Evolutionary conservation across 1,140 invertebrate species (phyloP).

Genomic region (Homalodisca vitripennis): DNA sequence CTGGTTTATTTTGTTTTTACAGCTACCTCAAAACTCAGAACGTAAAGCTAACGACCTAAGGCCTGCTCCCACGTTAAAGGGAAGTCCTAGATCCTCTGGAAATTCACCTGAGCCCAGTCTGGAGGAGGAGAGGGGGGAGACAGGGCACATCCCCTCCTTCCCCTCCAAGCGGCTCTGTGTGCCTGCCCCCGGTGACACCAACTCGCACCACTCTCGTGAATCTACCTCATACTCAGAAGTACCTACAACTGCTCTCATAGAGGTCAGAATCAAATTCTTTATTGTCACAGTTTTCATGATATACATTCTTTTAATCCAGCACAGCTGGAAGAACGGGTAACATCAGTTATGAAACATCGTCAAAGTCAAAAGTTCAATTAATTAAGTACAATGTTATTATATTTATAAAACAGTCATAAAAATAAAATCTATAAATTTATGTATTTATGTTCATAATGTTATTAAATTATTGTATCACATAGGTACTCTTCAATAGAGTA

Average conservation of each 20-base stretch:
- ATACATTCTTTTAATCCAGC: no score
- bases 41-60: not conserved
- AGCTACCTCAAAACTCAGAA: constrained; percentile 14
- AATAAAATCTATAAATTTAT: no score
- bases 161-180: not conserved
- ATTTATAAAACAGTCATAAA: no score
- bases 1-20: not conserved
- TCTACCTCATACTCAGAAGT: constrained; percentile 25
- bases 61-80: constrained; percentile 2
- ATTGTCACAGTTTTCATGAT: no score
- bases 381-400: no score
- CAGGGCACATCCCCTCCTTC: not conserved
- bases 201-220: not conserved
- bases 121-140: constrained; percentile 7
- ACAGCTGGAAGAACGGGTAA: no score
- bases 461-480: no score
- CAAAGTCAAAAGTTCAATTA: no score
- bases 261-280: no score
- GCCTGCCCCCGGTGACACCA: constrained; percentile 3
- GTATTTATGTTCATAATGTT: no score
- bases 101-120: constrained; percentile 10
- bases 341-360: no score
- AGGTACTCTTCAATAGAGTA: no score
- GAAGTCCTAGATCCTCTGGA: constrained; percentile 16
- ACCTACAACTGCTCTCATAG: constrained; percentile 13